Conservation (phyloP, 2,888 invertebrate genomes). For the Epinotia ramella region DNA sequence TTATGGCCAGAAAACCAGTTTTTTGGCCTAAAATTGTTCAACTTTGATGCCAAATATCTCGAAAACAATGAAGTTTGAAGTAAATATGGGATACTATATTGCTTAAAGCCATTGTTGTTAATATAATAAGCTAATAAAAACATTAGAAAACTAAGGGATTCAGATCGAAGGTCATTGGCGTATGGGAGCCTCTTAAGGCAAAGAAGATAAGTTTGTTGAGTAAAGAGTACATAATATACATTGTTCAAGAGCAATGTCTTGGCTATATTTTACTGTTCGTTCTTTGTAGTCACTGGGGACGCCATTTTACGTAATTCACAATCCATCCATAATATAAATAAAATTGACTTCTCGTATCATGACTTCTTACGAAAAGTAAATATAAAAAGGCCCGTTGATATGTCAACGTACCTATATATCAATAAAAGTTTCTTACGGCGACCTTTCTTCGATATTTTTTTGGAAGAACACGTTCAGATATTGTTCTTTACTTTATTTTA, state of each 20-base stretch:
- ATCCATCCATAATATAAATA: slow-evolving; percentile 4
- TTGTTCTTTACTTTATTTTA: slow-evolving; percentile 10
- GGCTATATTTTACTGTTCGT: background rate
- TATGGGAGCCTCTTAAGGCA: no score
- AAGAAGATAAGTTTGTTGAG: no score
- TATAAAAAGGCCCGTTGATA: slow-evolving; percentile 9
- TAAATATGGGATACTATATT: no score
- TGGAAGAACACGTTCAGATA: slow-evolving; percentile 17
- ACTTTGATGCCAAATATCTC: no score
- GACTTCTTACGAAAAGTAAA: background rate
- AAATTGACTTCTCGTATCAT: background rate
- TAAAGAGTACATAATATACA: background rate
- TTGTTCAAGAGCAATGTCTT: background rate
- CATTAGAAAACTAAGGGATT: no score
- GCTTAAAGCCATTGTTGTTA: no score
- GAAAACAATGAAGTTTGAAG: no score
- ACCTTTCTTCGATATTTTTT: background rate
- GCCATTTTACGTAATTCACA: slow-evolving; percentile 1
- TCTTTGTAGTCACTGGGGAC: background rate
- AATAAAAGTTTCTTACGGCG: background rate
- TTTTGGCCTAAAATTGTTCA: no score
- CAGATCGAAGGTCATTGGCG: no score
- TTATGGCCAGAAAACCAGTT: no score
- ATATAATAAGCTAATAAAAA: no score
- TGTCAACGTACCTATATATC: slow-evolving; percentile 13